Evolutionary conservation across 53 echinoderm and acorn worm genomes (phyloP).

Genomic region (Echinometra lucunter): DNA sequence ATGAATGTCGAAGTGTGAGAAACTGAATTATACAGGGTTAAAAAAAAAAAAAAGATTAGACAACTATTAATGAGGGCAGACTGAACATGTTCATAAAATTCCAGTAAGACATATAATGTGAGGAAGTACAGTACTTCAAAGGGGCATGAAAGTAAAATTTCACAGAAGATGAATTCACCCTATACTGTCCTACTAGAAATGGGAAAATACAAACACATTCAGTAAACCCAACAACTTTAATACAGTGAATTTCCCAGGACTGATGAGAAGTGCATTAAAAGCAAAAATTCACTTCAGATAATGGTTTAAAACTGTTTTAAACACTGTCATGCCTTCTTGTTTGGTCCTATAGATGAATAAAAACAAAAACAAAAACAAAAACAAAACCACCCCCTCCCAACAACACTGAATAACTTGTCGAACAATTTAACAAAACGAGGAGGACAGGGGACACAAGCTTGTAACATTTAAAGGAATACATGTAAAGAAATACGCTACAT

Average conservation of each 20-base stretch:
- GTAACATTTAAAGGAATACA: background rate
- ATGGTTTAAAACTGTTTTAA: background rate
- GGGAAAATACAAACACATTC: background rate
- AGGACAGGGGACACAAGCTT: background rate
- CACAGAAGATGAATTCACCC: background rate
- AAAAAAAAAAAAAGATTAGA: background rate
- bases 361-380: background rate
- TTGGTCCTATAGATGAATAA: background rate
- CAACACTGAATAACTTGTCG: background rate
- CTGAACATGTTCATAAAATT: background rate
- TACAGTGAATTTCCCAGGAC: background rate
- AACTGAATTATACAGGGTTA: background rate
- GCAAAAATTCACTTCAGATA: background rate
- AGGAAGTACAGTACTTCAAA: background rate
- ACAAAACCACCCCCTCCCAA: too few species aligned
- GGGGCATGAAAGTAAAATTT: background rate
- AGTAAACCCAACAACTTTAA: background rate
- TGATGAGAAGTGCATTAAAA: background rate
- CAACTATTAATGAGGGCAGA: background rate
- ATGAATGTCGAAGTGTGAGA: background rate
- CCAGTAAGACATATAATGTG: background rate
- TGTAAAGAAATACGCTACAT: background rate
- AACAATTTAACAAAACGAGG: background rate
- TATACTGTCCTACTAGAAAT: background rate
- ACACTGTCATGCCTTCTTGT: background rate